phyloP scores from a whole-genome alignment of 1,140 invertebrate species.

The Heliconius melpomene region DNA sequence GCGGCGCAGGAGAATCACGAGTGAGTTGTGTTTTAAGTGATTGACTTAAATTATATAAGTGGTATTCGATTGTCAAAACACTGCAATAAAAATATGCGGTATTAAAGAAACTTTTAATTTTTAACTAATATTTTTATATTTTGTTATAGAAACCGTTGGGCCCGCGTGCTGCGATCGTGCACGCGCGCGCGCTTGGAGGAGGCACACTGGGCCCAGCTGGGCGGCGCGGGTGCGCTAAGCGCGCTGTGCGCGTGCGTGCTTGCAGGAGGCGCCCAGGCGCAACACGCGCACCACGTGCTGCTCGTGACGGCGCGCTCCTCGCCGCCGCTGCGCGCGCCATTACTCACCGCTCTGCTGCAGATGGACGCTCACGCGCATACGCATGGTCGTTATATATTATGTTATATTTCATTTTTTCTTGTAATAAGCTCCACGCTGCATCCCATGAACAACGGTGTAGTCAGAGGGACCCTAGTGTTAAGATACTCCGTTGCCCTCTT shows the following conservation, averaged over 20 bases:
- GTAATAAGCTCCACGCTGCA: too few relatives aligned
- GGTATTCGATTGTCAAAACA: background rate
- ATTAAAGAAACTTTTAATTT: too few relatives aligned
- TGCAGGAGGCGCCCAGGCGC: constrained; percentile 43
- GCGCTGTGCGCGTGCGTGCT: constrained; percentile 55
- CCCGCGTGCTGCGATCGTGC: constrained; percentile 61
- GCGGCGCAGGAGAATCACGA: constrained; percentile 35
- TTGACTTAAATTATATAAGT: too few relatives aligned
- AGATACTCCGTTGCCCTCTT: too few relatives aligned
- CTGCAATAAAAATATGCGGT: background rate
- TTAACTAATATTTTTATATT: background rate
- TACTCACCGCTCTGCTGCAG: constrained; percentile 55
- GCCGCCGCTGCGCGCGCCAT: constrained; percentile 48
- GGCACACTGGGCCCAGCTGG: constrained; percentile 51
- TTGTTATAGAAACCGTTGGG: constrained; percentile 65
- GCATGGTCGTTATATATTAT: constrained; percentile 32
- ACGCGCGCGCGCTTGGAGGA: constrained; percentile 48
- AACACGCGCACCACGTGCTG: constrained; percentile 54
- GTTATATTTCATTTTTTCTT: background rate
- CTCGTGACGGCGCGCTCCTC: constrained; percentile 54
- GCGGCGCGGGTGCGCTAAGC: constrained; percentile 50
- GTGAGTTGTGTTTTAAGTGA: constrained; percentile 35
- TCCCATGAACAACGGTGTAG: too few relatives aligned
- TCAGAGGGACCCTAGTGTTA: too few relatives aligned
- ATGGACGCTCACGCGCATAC: constrained; percentile 63